A percentile compares a stretch with the other conserved stretches of the same genome.
Conservation (phyloP, 1,140 invertebrate genomes). For the Sesamia nonagrioides region DNA sequence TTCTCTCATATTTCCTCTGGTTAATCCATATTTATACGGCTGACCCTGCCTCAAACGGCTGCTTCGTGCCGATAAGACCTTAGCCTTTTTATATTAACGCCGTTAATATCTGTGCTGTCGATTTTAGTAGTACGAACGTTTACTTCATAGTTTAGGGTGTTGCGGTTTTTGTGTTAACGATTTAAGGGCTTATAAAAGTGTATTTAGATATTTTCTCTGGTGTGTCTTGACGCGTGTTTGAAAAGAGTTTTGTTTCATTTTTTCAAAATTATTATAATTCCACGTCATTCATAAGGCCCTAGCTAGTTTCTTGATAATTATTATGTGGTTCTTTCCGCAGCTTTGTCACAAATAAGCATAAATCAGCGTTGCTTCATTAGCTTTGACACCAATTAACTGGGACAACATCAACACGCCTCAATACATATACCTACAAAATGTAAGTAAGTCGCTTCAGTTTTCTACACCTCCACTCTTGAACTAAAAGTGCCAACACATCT, state of each 20-base stretch:
- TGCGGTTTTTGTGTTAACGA: no score
- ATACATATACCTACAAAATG: background rate
- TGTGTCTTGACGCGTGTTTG: no score
- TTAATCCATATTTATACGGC: conserved; percentile 70
- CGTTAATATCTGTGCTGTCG: conserved; percentile 60
- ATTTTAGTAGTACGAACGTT: conserved; percentile 36
- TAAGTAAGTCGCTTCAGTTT: conserved; percentile 1
- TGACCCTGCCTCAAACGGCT: conserved; percentile 60
- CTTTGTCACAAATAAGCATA: no score
- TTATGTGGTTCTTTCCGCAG: no score
- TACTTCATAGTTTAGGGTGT: conserved; percentile 3
- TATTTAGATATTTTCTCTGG: no score
- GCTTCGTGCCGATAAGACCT: conserved; percentile 60
- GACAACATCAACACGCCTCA: background rate
- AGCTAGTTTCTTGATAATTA: no score
- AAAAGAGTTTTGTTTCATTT: no score
- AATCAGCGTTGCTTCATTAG: no score
- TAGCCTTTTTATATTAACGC: conserved; percentile 63
- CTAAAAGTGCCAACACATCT: background rate
- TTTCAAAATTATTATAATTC: no score
- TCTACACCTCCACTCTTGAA: background rate
- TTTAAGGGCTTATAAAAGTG: no score
- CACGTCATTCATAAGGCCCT: no score
- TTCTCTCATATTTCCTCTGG: conserved; percentile 62
- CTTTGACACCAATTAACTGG: background rate